phyloP scores from a whole-genome alignment of 2,888 invertebrate genomes.

The Nemotelus nigrinus region DNA sequence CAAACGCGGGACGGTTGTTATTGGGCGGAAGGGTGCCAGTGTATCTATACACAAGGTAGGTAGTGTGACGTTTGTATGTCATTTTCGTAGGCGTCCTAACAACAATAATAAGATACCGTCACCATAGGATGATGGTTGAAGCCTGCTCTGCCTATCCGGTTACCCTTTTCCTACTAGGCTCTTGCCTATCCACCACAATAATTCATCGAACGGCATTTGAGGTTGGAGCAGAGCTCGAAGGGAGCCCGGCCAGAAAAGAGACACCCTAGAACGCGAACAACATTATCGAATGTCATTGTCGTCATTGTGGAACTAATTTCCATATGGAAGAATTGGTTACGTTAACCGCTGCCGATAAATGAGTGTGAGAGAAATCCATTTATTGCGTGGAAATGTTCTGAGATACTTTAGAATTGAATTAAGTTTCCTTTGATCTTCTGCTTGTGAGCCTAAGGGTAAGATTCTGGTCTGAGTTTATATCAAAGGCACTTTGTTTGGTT shows the following conservation, averaged over 20 bases:
- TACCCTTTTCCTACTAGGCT: not conserved
- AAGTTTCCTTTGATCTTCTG: too few species aligned
- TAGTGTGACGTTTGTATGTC: not conserved
- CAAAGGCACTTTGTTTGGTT: too few species aligned
- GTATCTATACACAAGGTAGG: not conserved
- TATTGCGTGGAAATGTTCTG: not conserved
- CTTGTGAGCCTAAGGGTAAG: too few species aligned
- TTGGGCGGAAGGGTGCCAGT: not conserved
- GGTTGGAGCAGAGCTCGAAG: constrained; percentile 1
- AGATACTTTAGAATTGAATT: too few species aligned
- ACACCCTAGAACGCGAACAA: not conserved
- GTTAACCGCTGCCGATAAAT: not conserved
- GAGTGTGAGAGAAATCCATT: not conserved
- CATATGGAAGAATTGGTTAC: constrained; percentile 21
- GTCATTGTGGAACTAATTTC: constrained; percentile 30
- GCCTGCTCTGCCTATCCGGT: not conserved
- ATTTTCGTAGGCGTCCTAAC: not conserved
- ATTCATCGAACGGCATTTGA: constrained; percentile 22
- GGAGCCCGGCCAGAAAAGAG: not conserved
- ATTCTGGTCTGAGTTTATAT: too few species aligned
- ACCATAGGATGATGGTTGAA: constrained; percentile 17
- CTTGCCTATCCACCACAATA: constrained; percentile 11
- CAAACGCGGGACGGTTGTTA: not conserved
- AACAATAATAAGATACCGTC: constrained; percentile 15
- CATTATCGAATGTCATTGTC: constrained; percentile 27